Percentiles rank a stretch among this genome's conserved stretches.
Conservation (phyloP, 2,113 vertebrate species). For the Spheniscus mendiculus region DNA sequence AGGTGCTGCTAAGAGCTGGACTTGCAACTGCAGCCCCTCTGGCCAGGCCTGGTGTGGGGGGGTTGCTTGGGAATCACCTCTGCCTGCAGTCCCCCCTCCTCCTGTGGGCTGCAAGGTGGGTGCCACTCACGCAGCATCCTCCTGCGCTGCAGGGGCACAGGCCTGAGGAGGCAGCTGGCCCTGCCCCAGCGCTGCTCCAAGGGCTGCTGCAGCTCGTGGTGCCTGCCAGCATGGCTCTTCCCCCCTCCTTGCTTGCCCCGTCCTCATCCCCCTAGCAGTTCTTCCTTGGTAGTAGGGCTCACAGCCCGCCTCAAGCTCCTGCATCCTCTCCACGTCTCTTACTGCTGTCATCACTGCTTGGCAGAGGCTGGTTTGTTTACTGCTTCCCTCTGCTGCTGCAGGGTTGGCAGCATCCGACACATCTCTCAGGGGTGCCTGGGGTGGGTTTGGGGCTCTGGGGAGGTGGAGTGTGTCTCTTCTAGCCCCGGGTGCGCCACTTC, state of each 20-base stretch:
- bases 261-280: neutral
- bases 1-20: neutral
- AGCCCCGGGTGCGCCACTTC: fast-evolving
- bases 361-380: neutral
- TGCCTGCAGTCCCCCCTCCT: neutral
- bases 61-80: neutral
- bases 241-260: fast-evolving
- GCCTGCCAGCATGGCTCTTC: neutral
- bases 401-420: fast-evolving
- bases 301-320: neutral
- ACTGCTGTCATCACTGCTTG: neutral
- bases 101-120: neutral
- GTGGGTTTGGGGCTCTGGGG: neutral
- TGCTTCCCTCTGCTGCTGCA: neutral
- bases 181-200: neutral
- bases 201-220: neutral
- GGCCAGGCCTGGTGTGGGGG: neutral
- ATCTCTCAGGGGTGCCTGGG: neutral
- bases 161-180: neutral
- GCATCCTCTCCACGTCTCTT: neutral
- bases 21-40: neutral
- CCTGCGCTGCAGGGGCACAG: fast-evolving
- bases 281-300: neutral
- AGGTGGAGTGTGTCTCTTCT: neutral
- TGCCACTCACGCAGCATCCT: neutral